These are phyloP conservation scores for Heptranchias perlo DNA, from an alignment of 2,113 vertebrate species.

Conservation along the genomic window DNA sequence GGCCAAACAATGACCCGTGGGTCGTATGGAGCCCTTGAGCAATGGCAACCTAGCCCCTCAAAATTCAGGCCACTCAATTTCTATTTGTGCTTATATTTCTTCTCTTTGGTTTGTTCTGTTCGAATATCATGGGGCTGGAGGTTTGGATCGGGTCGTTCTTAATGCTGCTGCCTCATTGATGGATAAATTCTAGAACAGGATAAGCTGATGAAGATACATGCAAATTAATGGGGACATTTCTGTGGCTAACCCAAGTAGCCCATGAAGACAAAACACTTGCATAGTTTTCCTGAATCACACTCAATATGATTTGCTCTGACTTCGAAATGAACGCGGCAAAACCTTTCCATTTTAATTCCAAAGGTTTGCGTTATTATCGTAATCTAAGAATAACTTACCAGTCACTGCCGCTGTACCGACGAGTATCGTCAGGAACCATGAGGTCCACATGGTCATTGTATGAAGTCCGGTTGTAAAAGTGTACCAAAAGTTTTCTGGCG, in stretches of 20 bases:
- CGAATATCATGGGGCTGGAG: neutral
- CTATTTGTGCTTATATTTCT: neutral
- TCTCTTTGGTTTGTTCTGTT: neutral
- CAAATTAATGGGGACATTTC: neutral
- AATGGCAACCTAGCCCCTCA: neutral
- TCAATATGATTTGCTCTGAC: neutral
- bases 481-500: conserved; percentile 54
- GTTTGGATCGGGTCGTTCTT: neutral
- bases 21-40: neutral
- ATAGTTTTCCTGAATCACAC: neutral
- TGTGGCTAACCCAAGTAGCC: neutral
- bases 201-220: neutral
- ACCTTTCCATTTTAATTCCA: neutral
- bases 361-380: neutral
- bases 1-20: neutral
- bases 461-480: conserved; percentile 55
- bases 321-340: neutral
- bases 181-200: neutral
- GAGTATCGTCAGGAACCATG: conserved; percentile 73
- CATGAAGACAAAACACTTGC: neutral
- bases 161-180: neutral
- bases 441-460: conserved; percentile 81
- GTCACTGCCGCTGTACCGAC: conserved; percentile 61
- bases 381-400: conserved; percentile 66
- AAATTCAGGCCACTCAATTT: neutral